Percentiles rank a stretch among this genome's conserved stretches.
These are phyloP conservation scores for Lordiphosa collinella DNA, from an alignment of 1,140 invertebrate species.

Conservation along the genomic window DNA sequence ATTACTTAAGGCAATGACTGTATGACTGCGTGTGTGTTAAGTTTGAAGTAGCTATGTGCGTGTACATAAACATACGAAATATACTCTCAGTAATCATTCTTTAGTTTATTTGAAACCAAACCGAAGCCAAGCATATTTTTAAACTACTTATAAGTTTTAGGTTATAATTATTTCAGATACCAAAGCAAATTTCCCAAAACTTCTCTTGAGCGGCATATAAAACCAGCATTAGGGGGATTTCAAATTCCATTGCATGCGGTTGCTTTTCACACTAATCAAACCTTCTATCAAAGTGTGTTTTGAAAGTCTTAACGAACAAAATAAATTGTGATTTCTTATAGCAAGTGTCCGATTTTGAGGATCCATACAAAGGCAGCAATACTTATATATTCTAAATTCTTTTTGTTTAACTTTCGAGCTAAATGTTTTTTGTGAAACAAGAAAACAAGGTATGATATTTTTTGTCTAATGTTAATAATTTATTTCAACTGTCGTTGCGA, in stretches of 20 bases:
- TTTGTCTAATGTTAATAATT: constrained; percentile 46
- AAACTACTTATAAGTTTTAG: neutral
- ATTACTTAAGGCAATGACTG: constrained; percentile 33
- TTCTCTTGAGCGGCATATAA: constrained; percentile 16
- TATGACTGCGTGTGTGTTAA: constrained; percentile 55
- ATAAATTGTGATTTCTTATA: constrained; percentile 69
- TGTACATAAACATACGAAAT: constrained; percentile 1
- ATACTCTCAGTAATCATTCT: neutral
- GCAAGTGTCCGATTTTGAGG: constrained; percentile 79
- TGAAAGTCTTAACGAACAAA: constrained; percentile 28
- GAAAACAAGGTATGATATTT: constrained; percentile 57
- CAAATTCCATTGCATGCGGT: too few relatives aligned
- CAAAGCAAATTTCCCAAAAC: constrained; percentile 20
- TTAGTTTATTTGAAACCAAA: constrained; percentile 25
- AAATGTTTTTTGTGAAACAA: constrained; percentile 46
- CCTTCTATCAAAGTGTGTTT: constrained; percentile 34
- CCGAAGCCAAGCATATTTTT: constrained; percentile 20
- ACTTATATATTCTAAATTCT: constrained; percentile 84
- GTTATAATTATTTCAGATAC: neutral
- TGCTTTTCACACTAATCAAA: neutral
- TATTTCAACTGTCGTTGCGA: constrained; percentile 52
- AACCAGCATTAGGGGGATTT: neutral
- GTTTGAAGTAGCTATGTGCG: constrained; percentile 48
- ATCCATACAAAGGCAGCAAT: constrained; percentile 82
- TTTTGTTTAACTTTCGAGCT: constrained; percentile 51